Evolutionary conservation across 2,888 invertebrate species (phyloP).

Genomic region (Phragmatobia fuliginosa): DNA sequence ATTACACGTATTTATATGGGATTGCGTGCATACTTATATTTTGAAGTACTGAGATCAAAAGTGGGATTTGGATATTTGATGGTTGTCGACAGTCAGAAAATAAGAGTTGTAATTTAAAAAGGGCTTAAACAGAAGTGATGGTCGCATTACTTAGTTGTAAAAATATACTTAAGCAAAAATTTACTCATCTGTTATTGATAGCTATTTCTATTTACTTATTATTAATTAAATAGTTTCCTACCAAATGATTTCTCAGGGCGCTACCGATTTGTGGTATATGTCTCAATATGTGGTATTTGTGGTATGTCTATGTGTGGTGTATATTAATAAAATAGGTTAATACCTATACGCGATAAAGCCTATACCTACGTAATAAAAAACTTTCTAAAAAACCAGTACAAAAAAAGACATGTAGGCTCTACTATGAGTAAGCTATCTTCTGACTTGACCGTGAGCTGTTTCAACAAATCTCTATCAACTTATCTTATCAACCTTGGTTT

Average conservation of each 20-base stretch:
- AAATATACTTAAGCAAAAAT: too few relatives aligned
- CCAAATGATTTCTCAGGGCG: too few relatives aligned
- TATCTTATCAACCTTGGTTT: conserved; percentile 76
- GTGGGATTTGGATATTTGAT: background rate
- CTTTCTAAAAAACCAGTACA: background rate
- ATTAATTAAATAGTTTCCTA: too few relatives aligned
- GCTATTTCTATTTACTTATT: too few relatives aligned
- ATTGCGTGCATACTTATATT: background rate
- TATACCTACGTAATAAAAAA: too few relatives aligned
- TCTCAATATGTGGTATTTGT: too few relatives aligned
- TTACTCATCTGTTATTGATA: too few relatives aligned
- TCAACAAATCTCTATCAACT: conserved; percentile 60
- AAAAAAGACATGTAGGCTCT: background rate
- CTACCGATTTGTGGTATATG: too few relatives aligned
- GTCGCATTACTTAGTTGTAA: too few relatives aligned
- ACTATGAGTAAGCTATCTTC: conserved; percentile 43
- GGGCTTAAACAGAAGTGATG: background rate
- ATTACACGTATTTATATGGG: conserved; percentile 28
- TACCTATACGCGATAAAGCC: too few relatives aligned
- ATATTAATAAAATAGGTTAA: too few relatives aligned
- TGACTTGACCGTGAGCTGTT: conserved; percentile 50
- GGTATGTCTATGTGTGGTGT: too few relatives aligned
- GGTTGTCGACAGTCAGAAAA: background rate
- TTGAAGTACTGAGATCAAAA: background rate
- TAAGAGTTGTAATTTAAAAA: background rate